phyloP scores from a whole-genome alignment of 2,113 vertebrate genomes.

The Misgurnus anguillicaudatus region DNA sequence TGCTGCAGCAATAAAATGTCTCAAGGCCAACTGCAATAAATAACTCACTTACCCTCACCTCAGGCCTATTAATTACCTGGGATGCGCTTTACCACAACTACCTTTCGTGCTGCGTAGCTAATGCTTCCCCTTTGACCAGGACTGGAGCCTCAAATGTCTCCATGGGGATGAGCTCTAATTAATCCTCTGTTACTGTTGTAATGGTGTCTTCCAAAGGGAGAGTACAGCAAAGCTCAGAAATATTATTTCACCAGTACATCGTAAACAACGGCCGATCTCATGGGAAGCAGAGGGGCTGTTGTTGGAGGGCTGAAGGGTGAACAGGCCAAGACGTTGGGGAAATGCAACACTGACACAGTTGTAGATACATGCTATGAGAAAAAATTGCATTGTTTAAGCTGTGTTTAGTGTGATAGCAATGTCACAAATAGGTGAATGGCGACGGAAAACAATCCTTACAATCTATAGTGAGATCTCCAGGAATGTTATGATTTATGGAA shows the following conservation, averaged over 20 bases:
- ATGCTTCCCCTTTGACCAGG: constrained; percentile 78
- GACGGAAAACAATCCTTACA: neutral
- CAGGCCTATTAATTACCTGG: constrained; percentile 74
- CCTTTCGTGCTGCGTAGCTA: constrained; percentile 72
- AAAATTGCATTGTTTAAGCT: constrained; percentile 16
- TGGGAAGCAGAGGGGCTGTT: constrained; percentile 59
- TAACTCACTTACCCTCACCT: constrained; percentile 66
- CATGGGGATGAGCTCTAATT: constrained; percentile 88
- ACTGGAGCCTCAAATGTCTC: constrained; percentile 76
- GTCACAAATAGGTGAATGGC: constrained; percentile 6
- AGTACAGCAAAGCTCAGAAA: constrained; percentile 77
- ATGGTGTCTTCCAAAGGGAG: constrained; percentile 84
- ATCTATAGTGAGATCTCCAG: neutral
- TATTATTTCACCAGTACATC: constrained; percentile 89
- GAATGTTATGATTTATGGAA: neutral
- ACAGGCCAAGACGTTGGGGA: constrained; percentile 9
- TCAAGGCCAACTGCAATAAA: constrained; percentile 68
- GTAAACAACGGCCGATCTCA: constrained; percentile 87
- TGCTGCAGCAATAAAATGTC: constrained; percentile 62
- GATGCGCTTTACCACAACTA: constrained; percentile 65
- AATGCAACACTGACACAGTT: constrained; percentile 16
- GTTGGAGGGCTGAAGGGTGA: constrained; percentile 30
- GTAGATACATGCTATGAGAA: neutral
- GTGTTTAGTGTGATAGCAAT: neutral
- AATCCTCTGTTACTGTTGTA: constrained; percentile 96